Percentiles rank a stretch among this genome's conserved stretches.
phyloP scores from a whole-genome alignment of 23 tunicate genomes.

The Aplidium turbinatum region DNA sequence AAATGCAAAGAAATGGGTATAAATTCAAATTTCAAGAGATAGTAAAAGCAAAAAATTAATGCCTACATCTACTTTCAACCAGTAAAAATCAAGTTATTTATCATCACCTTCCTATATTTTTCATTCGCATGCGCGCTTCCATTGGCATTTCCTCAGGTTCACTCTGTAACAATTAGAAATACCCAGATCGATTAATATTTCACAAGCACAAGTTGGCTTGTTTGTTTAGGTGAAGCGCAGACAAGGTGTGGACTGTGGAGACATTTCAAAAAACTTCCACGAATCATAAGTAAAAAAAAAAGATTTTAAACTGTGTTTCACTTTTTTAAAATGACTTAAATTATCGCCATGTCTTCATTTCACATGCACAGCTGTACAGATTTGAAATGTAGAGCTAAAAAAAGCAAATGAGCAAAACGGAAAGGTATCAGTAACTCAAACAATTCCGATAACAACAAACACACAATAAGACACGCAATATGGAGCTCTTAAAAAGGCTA shows the following conservation, averaged over 20 bases:
- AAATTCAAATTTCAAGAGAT: neutral
- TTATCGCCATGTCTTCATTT: neutral
- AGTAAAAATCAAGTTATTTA: neutral
- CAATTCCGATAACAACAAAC: no score
- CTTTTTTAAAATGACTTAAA: neutral
- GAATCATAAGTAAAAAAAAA: neutral
- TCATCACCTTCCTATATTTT: constrained; percentile 83
- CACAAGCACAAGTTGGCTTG: no score
- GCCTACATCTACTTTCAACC: neutral
- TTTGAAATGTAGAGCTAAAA: neutral
- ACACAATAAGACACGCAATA: no score
- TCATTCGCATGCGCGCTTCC: constrained; percentile 97
- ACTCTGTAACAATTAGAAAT: constrained; percentile 37
- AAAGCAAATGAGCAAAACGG: no score
- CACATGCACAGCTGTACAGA: neutral
- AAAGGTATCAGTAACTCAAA: no score
- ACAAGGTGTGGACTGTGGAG: no score
- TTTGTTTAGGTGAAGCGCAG: no score
- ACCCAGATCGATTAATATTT: no score
- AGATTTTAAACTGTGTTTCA: neutral
- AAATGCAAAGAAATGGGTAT: no score
- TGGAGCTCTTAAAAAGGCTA: no score
- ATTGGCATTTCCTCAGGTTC: constrained; percentile 96
- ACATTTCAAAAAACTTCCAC: neutral
- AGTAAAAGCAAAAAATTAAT: neutral